Evolutionary conservation across 1,140 invertebrate genomes (phyloP).

Genomic region (Copidosoma floridanum): DNA sequence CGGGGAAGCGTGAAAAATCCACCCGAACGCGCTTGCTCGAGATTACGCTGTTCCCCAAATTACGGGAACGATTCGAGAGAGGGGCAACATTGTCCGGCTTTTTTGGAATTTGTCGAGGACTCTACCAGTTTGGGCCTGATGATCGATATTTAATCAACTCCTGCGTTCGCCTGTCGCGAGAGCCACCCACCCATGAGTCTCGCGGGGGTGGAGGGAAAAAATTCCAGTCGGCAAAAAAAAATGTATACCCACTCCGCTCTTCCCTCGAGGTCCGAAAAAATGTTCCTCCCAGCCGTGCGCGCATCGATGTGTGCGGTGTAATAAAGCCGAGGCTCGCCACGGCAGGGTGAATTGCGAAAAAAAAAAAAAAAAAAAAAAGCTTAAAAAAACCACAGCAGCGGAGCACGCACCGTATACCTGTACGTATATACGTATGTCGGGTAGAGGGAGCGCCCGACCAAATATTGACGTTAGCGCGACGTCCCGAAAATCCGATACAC

Average conservation of each 20-base stretch:
- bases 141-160: constrained; percentile 10
- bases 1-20: no score
- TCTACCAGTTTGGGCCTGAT: no score
- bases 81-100: no score
- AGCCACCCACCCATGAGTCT: no score
- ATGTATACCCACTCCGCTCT: neutral
- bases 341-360: neutral
- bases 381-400: no score
- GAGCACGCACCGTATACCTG: no score
- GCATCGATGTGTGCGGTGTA: neutral
- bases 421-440: no score
- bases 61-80: no score
- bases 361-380: constrained; percentile 19
- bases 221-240: neutral
- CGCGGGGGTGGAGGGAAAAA: neutral
- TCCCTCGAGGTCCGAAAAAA: neutral
- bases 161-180: no score
- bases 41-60: no score
- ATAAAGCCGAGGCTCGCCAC: neutral
- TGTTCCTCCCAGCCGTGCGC: neutral
- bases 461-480: constrained; percentile 31
- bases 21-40: no score
- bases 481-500: constrained; percentile 26
- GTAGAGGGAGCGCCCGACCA: constrained; percentile 19
- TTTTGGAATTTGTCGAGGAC: no score